These are phyloP conservation scores for Podilymbus podiceps DNA, from an alignment of 2,113 vertebrate species.

Conservation along the genomic window DNA sequence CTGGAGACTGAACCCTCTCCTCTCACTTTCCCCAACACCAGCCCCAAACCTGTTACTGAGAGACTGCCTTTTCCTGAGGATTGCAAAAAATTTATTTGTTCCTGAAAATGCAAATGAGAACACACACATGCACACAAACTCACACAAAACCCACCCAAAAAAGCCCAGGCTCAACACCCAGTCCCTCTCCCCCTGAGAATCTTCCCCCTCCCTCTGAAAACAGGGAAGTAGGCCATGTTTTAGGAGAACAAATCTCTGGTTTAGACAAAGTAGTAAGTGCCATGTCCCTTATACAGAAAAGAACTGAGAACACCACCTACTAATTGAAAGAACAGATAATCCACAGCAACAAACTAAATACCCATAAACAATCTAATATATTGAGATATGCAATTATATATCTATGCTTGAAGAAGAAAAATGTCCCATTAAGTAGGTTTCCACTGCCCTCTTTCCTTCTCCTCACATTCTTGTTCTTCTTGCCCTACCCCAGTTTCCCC, in stretches of 20 bases:
- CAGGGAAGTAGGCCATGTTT: accelerated
- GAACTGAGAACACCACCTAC: neutral
- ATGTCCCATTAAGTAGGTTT: neutral
- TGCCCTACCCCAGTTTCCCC: neutral
- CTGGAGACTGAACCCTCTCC: neutral
- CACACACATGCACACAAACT: neutral
- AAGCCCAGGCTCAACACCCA: accelerated
- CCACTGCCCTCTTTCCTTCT: neutral
- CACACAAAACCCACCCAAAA: too few species aligned
- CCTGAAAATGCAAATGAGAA: neutral
- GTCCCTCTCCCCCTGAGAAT: neutral
- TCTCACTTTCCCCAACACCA: neutral
- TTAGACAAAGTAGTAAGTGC: neutral
- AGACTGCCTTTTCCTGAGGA: neutral
- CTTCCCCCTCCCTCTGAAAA: accelerated
- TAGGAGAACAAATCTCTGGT: neutral
- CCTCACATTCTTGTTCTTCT: neutral
- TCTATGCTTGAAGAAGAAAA: neutral
- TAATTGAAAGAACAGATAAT: neutral
- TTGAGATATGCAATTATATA: accelerated
- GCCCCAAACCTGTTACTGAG: neutral
- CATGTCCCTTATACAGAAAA: neutral
- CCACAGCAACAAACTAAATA: neutral
- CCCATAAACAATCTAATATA: neutral
- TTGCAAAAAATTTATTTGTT: neutral